Evolutionary conservation across 2,797 vertebrate genomes (phyloP).

Genomic region (Dryobates pubescens): DNA sequence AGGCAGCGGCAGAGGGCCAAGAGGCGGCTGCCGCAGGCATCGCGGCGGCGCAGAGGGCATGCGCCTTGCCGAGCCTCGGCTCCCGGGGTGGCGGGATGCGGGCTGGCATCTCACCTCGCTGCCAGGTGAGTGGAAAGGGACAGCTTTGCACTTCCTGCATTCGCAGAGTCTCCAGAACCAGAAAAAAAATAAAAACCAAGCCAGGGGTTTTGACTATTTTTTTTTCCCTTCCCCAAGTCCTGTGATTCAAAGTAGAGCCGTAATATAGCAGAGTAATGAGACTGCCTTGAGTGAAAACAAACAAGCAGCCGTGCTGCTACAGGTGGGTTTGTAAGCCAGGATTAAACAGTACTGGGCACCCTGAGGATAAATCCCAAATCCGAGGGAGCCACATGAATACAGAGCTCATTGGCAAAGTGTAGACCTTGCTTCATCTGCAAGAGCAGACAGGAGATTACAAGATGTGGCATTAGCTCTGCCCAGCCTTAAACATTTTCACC

Average conservation of each 20-base stretch:
- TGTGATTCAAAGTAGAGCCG: neutral
- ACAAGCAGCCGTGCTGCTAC: neutral
- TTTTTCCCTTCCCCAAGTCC: neutral
- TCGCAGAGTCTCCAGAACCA: neutral
- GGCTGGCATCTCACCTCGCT: neutral
- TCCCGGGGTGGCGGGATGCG: accelerated
- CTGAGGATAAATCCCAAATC: conserved; percentile 1
- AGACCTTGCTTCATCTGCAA: accelerated
- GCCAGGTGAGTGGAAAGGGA: neutral
- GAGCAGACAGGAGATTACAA: neutral
- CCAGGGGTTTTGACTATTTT: neutral
- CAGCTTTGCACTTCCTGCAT: accelerated
- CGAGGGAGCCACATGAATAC: neutral
- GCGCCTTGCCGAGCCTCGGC: accelerated
- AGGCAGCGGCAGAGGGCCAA: neutral
- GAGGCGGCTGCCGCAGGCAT: neutral
- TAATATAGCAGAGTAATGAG: neutral
- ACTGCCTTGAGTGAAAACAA: neutral
- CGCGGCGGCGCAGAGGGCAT: accelerated
- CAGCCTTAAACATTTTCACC: neutral
- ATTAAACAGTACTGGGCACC: neutral
- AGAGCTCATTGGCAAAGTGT: neutral
- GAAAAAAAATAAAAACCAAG: neutral
- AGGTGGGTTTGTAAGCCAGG: neutral
- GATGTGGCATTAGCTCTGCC: neutral